Evolutionary conservation across 2,888 invertebrate genomes (phyloP), one percentile per base, ranked within the genome.

Genomic region (Glomeris marginata): DNA sequence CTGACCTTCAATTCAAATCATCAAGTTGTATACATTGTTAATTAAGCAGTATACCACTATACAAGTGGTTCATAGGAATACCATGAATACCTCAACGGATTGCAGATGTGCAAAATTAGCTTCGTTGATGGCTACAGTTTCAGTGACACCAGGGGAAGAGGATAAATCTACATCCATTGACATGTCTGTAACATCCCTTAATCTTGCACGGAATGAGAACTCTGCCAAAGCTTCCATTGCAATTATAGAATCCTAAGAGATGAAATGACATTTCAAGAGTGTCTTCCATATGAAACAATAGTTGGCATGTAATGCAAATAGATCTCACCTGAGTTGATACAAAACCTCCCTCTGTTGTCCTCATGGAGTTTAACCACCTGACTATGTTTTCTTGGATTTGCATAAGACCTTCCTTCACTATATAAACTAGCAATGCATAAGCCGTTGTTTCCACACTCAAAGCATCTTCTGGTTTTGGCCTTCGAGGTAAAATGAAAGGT

Each of bases 201-300:
- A 59, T 47, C 69, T 57, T 2, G 69, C 66, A 50, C 67, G 55
- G 56, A 67, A 68, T 1, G 69, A 66, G 58, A 67, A 70, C 52
- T 69, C 67, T 1, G 68, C 69, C 56, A 75, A 60, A 0, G 74
- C 73, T 59, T 72, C 67, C 60, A 72, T 63, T 6, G 73, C 73
- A 15, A 70, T 60, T 20, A 72, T 61, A 1, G 73, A 70, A 56
- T 74, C 74, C 69, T 71, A 53, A 54, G 52, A 20, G 47, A 48
- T 18, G 21, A 21, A 52, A n/a, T n/a, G 36, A 5, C 21, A 47
- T 6, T 13, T 15, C 11, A 15, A 41, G 11, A 18, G 13, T 28
- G 8, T 28, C 20, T 16, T 40, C n/a, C n/a, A n/a, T n/a, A n/a
- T n/a, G n/a, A n/a, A n/a, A n/a, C n/a, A n/a, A n/a, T n/a, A n/a